These are phyloP conservation scores for Ascaphus truei DNA, from an alignment of 2,113 vertebrate species.

Conservation along the genomic window DNA sequence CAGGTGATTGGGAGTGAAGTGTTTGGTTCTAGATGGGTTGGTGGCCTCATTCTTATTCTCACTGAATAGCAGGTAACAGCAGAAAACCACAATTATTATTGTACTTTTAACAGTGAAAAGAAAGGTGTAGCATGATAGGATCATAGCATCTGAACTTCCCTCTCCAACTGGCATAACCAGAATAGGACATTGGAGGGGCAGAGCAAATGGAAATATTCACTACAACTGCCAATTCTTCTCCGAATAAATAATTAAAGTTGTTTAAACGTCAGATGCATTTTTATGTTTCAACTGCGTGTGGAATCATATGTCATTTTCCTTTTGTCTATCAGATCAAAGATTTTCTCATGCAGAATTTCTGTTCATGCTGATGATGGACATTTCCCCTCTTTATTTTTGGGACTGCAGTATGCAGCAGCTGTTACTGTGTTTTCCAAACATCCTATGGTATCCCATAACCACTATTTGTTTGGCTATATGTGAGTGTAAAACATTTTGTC, in stretches of 20 bases:
- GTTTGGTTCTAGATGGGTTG: too few relatives aligned
- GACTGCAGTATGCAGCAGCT: slow-evolving; percentile 36
- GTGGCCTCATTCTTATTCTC: too few relatives aligned
- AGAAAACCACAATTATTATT: too few relatives aligned
- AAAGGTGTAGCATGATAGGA: not conserved
- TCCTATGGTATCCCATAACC: slow-evolving; percentile 37
- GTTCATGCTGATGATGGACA: slow-evolving; percentile 52
- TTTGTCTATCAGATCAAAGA: slow-evolving; percentile 19
- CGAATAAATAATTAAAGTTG: not conserved
- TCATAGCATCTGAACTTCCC: not conserved
- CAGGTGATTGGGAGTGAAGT: too few relatives aligned
- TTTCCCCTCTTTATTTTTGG: slow-evolving; percentile 51
- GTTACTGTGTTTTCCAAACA: slow-evolving; percentile 57
- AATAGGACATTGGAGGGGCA: not conserved
- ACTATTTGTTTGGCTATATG: slow-evolving; percentile 36
- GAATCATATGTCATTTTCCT: not conserved
- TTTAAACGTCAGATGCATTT: not conserved
- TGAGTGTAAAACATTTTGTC: slow-evolving; percentile 10
- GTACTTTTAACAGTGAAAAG: not conserved
- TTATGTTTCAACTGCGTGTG: not conserved
- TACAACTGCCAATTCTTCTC: not conserved
- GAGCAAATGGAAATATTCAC: slow-evolving; percentile 18
- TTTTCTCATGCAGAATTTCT: slow-evolving; percentile 53
- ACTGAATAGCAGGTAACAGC: too few relatives aligned
- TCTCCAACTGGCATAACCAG: not conserved